phyloP scores from a whole-genome alignment of 2,113 vertebrate genomes.

The Cacatua alba region DNA sequence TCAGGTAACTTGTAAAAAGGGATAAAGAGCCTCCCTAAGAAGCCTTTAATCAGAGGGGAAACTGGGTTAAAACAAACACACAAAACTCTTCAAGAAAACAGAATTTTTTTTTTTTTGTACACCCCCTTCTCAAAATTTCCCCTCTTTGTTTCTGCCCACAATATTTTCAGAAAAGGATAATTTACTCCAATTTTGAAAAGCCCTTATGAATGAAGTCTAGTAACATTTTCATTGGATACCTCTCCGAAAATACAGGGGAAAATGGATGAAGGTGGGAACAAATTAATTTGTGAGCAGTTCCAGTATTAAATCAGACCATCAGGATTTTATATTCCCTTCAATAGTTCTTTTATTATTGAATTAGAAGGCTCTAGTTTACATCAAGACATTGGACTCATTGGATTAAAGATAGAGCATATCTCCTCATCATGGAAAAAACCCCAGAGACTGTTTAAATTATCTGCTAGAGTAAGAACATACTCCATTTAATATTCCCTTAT shows the following conservation, averaged over 20 bases:
- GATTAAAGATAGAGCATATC: background rate
- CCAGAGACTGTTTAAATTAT: background rate
- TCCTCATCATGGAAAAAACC: background rate
- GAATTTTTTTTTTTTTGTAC: background rate
- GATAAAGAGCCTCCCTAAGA: background rate
- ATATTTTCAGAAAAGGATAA: background rate
- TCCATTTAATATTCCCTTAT: background rate
- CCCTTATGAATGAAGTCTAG: background rate
- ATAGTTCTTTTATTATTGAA: background rate
- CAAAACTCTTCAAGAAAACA: background rate
- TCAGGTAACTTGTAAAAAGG: background rate
- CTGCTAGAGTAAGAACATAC: background rate
- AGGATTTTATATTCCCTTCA: background rate
- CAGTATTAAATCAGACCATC: background rate
- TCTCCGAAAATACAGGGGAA: background rate
- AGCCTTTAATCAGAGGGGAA: background rate
- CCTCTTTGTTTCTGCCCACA: background rate
- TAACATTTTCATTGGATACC: background rate
- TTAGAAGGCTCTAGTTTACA: background rate
- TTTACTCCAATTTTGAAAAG: background rate
- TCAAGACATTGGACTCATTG: background rate
- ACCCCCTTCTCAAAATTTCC: background rate
- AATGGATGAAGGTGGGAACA: background rate
- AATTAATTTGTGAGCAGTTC: background rate
- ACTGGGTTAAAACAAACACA: background rate